Evolutionary conservation across 2,113 vertebrate species (phyloP).

Genomic region (Macaca fascicularis): DNA sequence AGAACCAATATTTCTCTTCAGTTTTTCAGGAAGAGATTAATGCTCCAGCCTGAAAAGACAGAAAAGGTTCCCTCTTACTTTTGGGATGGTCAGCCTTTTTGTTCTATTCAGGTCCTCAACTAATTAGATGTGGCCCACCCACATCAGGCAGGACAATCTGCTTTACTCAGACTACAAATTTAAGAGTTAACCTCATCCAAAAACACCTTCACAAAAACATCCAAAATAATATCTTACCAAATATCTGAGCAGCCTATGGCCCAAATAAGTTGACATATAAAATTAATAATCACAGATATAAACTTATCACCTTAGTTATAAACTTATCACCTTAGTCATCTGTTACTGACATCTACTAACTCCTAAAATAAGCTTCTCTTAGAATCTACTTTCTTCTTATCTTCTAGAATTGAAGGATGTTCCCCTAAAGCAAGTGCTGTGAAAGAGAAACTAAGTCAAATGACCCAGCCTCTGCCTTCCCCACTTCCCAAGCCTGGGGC

Average conservation of each 20-base stretch:
- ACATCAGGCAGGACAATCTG: background rate
- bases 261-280: background rate
- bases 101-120: background rate
- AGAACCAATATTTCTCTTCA: background rate
- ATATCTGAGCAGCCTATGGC: background rate
- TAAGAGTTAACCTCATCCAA: background rate
- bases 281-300: background rate
- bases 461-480: background rate
- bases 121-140: background rate
- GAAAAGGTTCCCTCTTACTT: background rate
- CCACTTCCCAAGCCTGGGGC: background rate
- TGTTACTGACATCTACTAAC: background rate
- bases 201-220: background rate
- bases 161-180: background rate
- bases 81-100: background rate
- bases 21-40: background rate
- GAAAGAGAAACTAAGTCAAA: background rate
- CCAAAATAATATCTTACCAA: background rate
- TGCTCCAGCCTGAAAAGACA: background rate
- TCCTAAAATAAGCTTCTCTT: background rate
- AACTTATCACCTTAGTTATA: background rate
- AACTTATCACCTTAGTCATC: background rate
- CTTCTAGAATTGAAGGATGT: background rate
- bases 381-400: background rate
- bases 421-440: background rate